These are phyloP conservation scores for Pygocentrus nattereri DNA, from an alignment of 2,797 vertebrate species.

Conservation along the genomic window DNA sequence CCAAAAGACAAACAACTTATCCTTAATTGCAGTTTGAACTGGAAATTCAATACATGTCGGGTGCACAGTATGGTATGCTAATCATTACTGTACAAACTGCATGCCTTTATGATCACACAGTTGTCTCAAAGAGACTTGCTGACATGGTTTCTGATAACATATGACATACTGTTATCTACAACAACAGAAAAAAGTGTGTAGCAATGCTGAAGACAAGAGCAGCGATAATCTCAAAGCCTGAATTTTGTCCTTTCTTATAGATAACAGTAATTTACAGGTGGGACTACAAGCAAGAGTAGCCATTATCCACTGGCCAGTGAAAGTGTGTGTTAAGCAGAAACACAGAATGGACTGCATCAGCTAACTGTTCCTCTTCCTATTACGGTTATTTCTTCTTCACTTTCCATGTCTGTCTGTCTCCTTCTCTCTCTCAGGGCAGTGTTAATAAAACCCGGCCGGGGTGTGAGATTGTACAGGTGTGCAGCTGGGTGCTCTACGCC, in stretches of 20 bases:
- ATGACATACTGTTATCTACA: not conserved
- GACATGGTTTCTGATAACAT: not conserved
- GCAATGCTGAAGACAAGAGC: not conserved
- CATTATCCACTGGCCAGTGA: constrained; percentile 2
- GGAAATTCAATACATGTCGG: too few species aligned
- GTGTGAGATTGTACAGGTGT: constrained; percentile 70
- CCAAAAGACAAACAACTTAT: too few species aligned
- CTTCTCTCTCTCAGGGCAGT: constrained; percentile 37
- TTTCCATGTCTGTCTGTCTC: constrained; percentile 36
- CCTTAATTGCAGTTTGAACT: not conserved
- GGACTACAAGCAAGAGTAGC: not conserved
- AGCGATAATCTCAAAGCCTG: not conserved
- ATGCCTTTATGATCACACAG: not conserved
- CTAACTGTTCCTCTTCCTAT: constrained; percentile 37
- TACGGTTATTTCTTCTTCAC: not conserved
- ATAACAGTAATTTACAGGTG: not conserved
- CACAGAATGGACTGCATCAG: constrained; percentile 55
- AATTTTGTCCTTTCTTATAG: not conserved
- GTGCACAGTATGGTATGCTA: too few species aligned
- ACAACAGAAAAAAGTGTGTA: not conserved
- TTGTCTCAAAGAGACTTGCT: not conserved
- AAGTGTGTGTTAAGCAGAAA: constrained; percentile 53
- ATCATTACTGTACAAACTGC: too few species aligned
- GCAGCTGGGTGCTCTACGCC: constrained; percentile 54
- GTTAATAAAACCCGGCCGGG: constrained; percentile 43